Conservation (phyloP, 2,797 vertebrate genomes). For the Falco concolor region DNA sequence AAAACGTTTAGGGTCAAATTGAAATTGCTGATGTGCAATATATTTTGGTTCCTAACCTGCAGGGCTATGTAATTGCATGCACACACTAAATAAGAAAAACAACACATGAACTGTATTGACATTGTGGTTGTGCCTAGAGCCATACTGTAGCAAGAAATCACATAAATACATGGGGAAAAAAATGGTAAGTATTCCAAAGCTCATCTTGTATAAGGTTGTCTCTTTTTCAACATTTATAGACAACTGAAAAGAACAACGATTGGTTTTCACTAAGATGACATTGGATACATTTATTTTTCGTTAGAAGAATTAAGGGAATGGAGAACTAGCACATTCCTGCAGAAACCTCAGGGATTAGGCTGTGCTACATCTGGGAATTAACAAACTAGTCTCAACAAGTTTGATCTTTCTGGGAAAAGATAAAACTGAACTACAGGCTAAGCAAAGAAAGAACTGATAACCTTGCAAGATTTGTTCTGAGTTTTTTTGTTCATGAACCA, state of each 20-base stretch:
- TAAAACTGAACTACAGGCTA: conserved; percentile 64
- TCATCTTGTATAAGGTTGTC: neutral
- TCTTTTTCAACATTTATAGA: conserved; percentile 18
- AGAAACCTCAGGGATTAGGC: conserved; percentile 70
- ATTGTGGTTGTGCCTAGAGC: conserved; percentile 43
- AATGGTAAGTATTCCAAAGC: neutral
- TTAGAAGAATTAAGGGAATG: conserved; percentile 56
- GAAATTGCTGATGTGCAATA: conserved; percentile 29
- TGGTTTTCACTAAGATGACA: conserved; percentile 38
- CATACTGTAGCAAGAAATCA: neutral
- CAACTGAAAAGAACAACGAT: conserved; percentile 9
- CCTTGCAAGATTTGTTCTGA: conserved; percentile 56
- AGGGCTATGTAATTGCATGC: conserved; percentile 16
- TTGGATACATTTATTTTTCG: conserved; percentile 57
- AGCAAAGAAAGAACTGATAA: conserved; percentile 68
- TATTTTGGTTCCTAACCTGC: conserved; percentile 30
- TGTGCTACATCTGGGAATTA: conserved; percentile 67
- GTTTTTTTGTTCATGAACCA: conserved; percentile 46
- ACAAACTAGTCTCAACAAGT: conserved; percentile 70
- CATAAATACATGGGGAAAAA: neutral
- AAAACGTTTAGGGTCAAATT: neutral
- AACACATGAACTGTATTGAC: conserved; percentile 29
- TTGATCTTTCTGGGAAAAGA: conserved; percentile 71
- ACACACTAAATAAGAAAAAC: conserved; percentile 19
- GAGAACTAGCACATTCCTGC: conserved; percentile 69